Conservation (phyloP, 2,888 invertebrate species). For the Caenorhabditis japonica region DNA sequence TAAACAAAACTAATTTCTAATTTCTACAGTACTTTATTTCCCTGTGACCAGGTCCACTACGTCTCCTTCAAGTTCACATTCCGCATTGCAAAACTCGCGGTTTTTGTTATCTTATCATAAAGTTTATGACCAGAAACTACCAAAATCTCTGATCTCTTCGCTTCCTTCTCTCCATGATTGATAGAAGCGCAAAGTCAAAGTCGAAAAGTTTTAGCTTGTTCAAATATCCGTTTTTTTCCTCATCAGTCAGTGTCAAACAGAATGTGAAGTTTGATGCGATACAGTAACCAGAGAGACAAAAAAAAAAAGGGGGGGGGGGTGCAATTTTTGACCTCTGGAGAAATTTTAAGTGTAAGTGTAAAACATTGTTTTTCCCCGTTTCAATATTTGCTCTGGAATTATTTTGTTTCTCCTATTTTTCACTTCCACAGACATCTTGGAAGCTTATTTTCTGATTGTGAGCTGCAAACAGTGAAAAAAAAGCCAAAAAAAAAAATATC, state of each 20-base stretch:
- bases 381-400: too few relatives aligned
- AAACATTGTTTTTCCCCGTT: too few relatives aligned
- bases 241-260: too few relatives aligned
- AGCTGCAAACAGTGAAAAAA: slow-evolving; percentile 12
- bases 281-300: too few relatives aligned
- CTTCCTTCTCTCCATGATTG: slow-evolving; percentile 14
- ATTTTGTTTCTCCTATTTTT: too few relatives aligned
- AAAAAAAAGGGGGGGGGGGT: too few relatives aligned
- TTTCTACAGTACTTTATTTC: too few relatives aligned
- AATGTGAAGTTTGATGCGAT: too few relatives aligned
- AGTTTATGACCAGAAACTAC: slow-evolving; percentile 9
- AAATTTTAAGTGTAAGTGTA: too few relatives aligned
- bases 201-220: not conserved
- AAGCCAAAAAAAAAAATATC: slow-evolving; percentile 15
- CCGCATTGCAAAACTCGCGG: slow-evolving; percentile 12
- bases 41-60: not conserved
- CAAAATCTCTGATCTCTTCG: slow-evolving; percentile 23
- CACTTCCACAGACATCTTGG: slow-evolving; percentile 13
- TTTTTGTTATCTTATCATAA: not conserved
- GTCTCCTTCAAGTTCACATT: slow-evolving; percentile 27
- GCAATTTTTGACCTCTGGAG: too few relatives aligned
- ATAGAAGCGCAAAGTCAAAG: slow-evolving; percentile 37
- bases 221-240: too few relatives aligned
- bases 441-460: slow-evolving; percentile 27
- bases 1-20: too few relatives aligned